Evolutionary conservation across 2,888 invertebrate species (phyloP), one percentile per base, ranked within the genome.

Genomic region (Andrena chrysosceles): DNA sequence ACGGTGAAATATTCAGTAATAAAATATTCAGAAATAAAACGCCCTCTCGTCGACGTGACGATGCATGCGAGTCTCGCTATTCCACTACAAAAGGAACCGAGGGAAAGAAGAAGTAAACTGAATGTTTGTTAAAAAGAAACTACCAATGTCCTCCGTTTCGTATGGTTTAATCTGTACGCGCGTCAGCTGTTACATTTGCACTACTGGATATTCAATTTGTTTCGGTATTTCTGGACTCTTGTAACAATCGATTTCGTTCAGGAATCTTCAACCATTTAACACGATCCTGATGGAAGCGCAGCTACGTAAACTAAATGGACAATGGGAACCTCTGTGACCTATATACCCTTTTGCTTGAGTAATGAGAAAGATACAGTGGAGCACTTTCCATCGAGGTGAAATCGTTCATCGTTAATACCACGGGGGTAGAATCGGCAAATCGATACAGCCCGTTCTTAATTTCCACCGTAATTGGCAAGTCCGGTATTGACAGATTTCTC

Each of bases 291-390:
- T 33, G 70, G 60, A 68, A 71, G 59, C 33, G 48, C 23, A 70
- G 49, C 68, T 49, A 63, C 67, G 56, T 81, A 76, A 81, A 82
- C 82, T 63, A 52, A 42, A 66, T 16, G 82, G 82, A 81, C 76
- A 82, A 81, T 82, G 71, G 76, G 10, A 81, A 56, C 63, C 67
- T 49, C 76, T 75, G 75, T 76, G 82, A 82, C 82, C 82, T 81
- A 82, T 82, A 81, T 82, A 81, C 71, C n/a, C 42, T 68, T 16
- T 81, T 67, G 82, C 62, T 82, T 81, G 82, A 76, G 76, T 82
- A 81, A 82, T 71, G 67, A 82, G 70, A 79, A 74, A 70, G 71
- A 81, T 76, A 81, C 70, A 56, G 67, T 54, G 67, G 67, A 81
- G 70, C 63, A 81, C 70, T 82, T 82, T 33, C 56, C 62, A 67